phyloP scores from a whole-genome alignment of 2,797 vertebrate species.

The Betta splendens region DNA sequence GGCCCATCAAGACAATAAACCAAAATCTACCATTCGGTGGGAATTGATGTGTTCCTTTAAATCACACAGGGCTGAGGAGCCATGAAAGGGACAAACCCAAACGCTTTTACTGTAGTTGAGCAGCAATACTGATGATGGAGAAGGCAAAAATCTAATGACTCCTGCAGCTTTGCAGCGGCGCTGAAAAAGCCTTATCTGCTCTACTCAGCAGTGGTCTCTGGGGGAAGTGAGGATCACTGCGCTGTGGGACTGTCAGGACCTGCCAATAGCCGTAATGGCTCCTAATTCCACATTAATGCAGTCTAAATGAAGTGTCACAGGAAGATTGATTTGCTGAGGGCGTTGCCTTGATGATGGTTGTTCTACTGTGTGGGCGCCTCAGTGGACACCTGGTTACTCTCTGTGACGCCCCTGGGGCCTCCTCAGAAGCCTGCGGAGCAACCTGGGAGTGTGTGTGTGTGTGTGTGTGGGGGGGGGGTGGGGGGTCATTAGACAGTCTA shows the following conservation, averaged over 20 bases:
- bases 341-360: conserved; percentile 85
- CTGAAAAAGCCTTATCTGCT: conserved; percentile 80
- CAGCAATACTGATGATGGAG: conserved; percentile 80
- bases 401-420: conserved; percentile 74
- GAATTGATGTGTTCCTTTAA: conserved; percentile 54
- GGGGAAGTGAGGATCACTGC: conserved; percentile 78
- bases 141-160: conserved; percentile 72
- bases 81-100: conserved; percentile 51
- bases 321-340: conserved; percentile 92
- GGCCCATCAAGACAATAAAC: conserved; percentile 42
- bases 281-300: conserved; percentile 97
- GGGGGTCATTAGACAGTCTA: conserved; percentile 42
- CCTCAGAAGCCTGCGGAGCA: conserved; percentile 63
- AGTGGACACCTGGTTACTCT: conserved; percentile 83
- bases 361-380: conserved; percentile 83
- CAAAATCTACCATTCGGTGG: conserved; percentile 62
- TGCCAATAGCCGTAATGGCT: conserved; percentile 93
- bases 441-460: conserved; percentile 26
- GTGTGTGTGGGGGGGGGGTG: too few relatives aligned
- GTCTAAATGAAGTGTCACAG: conserved; percentile 96
- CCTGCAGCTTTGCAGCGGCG: conserved; percentile 68
- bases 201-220: conserved; percentile 77
- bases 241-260: conserved; percentile 86
- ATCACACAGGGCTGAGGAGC: conserved; percentile 30
- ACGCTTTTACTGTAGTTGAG: conserved; percentile 79